Evolutionary conservation across 2,797 vertebrate species (phyloP).

Genomic region (Falco novaeseelandiae): DNA sequence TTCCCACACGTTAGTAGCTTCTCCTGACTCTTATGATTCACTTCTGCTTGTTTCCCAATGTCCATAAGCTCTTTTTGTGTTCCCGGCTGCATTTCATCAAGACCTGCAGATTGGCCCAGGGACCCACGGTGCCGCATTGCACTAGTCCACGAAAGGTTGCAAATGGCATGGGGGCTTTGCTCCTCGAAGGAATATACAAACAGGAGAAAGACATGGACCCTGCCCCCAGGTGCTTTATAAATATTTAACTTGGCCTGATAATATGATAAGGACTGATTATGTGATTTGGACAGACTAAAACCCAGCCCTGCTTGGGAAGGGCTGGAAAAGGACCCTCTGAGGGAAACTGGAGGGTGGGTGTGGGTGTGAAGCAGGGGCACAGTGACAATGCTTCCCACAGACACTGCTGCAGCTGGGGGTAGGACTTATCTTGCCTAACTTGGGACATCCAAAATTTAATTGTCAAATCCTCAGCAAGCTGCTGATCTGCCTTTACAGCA

Average conservation of each 20-base stretch:
- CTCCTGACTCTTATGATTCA: slow-evolving; percentile 70
- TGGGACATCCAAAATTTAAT: neutral
- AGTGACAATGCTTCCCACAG: neutral
- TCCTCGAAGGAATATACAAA: neutral
- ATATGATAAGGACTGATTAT: slow-evolving; percentile 10
- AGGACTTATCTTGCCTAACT: neutral
- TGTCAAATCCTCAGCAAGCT: neutral
- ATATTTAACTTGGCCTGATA: slow-evolving; percentile 58
- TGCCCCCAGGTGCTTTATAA: slow-evolving; percentile 51
- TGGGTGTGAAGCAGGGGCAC: neutral
- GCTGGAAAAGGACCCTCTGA: neutral
- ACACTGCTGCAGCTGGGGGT: neutral
- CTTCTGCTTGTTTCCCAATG: slow-evolving; percentile 59
- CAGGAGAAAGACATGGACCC: neutral
- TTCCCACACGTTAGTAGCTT: slow-evolving; percentile 69
- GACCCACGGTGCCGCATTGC: neutral
- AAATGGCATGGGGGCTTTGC: neutral
- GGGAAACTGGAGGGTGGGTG: neutral
- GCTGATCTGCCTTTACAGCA: neutral
- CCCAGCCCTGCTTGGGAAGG: neutral
- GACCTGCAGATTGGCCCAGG: neutral
- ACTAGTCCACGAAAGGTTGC: neutral
- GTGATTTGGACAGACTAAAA: slow-evolving; percentile 6
- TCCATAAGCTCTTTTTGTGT: neutral
- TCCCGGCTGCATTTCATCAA: slow-evolving; percentile 15